These are phyloP conservation scores for Acholoe squamosa DNA, from an alignment of 2,888 invertebrate species.

Conservation along the genomic window DNA sequence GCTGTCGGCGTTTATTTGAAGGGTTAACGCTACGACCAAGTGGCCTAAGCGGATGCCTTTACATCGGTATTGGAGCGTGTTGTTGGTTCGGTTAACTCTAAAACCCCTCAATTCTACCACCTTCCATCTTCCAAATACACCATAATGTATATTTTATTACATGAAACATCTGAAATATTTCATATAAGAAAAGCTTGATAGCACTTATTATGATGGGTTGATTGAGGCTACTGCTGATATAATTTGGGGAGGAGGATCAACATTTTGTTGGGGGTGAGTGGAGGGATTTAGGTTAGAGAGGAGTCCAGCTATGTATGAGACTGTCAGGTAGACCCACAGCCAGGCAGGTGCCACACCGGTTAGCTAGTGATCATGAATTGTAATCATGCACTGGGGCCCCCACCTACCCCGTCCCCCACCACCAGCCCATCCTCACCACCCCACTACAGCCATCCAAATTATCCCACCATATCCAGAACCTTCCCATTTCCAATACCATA, in stretches of 20 bases:
- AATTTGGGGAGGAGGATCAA: too few relatives aligned
- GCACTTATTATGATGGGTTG: too few relatives aligned
- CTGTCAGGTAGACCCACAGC: neutral
- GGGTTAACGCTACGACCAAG: neutral
- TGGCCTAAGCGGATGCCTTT: conserved; percentile 1
- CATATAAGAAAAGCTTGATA: too few relatives aligned
- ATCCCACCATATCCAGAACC: too few relatives aligned
- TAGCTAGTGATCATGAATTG: conserved; percentile 6
- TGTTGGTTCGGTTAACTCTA: neutral
- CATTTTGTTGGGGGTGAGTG: too few relatives aligned
- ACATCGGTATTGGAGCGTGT: neutral
- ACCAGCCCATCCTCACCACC: neutral
- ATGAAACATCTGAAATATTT: too few relatives aligned
- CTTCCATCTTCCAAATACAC: neutral
- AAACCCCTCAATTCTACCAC: neutral
- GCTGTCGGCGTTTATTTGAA: neutral
- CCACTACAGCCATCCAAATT: too few relatives aligned
- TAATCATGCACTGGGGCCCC: neutral
- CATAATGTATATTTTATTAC: too few relatives aligned
- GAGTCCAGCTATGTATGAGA: neutral
- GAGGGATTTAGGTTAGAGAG: too few relatives aligned
- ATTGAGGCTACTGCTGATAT: too few relatives aligned
- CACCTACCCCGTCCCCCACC: neutral
- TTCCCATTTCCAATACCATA: too few relatives aligned
- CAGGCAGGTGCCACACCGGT: conserved; percentile 1